Conservation (phyloP, 1,140 invertebrate genomes). For the Trichonephila inaurata region DNA sequence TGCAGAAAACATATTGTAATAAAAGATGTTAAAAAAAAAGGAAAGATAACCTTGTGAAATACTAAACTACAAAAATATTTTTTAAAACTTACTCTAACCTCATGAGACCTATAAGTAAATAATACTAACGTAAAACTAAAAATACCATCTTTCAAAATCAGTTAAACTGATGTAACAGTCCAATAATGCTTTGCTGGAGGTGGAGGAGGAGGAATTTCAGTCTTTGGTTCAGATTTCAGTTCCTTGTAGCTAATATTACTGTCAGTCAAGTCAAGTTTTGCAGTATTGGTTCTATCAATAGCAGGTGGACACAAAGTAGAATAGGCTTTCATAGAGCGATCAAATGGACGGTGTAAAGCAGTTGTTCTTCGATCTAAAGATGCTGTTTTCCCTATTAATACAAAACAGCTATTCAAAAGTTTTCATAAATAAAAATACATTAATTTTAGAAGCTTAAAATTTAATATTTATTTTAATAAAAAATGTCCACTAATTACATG, state of each 20-base stretch:
- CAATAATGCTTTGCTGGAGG: constrained; percentile 69
- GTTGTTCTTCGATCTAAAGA: constrained; percentile 59
- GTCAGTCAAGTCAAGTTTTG: neutral
- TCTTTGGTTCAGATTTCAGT: neutral
- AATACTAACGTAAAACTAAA: no score
- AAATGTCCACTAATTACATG: no score
- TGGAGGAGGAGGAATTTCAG: constrained; percentile 55
- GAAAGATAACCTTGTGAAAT: no score
- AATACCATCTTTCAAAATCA: neutral
- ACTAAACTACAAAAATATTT: no score
- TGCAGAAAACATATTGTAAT: no score
- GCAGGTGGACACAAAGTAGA: constrained; percentile 31
- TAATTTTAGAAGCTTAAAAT: no score
- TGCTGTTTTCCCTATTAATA: constrained; percentile 43
- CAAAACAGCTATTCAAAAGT: neutral
- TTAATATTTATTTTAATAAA: no score
- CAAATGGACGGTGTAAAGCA: constrained; percentile 64
- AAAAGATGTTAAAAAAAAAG: no score
- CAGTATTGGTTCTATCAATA: neutral
- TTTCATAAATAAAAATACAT: no score
- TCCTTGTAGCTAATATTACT: neutral
- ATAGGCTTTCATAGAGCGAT: constrained; percentile 49
- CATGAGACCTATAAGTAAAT: no score
- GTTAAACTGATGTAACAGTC: constrained; percentile 73
- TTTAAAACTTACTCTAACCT: no score